phyloP scores from a whole-genome alignment of 2,113 vertebrate species.

The Zapus hudsonius region DNA sequence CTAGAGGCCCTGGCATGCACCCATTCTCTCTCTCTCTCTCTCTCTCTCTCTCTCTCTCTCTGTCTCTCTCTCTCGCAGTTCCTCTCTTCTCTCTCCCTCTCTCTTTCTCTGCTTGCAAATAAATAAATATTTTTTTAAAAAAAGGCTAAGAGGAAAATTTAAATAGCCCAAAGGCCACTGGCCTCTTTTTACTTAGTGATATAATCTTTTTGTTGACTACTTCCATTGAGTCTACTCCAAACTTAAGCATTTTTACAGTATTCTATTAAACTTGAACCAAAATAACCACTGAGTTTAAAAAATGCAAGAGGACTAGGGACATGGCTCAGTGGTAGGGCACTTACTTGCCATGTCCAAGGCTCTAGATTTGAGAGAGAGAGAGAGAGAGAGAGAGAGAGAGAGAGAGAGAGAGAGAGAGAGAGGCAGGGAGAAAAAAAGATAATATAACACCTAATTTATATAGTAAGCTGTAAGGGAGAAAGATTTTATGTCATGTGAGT shows the following conservation, averaged over 20 bases:
- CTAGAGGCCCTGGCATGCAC: no score
- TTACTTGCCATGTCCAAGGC: not conserved
- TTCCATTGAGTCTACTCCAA: not conserved
- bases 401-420: not conserved
- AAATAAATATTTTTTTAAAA: no score
- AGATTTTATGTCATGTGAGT: not conserved
- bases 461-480: not conserved
- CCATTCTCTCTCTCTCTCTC: no score
- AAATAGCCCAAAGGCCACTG: not conserved
- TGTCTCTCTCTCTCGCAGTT: no score
- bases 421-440: not conserved
- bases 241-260: not conserved
- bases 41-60: no score
- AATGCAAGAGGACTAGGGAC: not conserved
- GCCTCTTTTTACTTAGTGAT: not conserved
- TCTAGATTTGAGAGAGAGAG: not conserved
- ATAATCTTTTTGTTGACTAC: not conserved
- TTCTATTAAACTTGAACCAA: not conserved
- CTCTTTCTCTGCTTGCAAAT: no score
- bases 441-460: not conserved
- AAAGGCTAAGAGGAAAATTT: not conserved
- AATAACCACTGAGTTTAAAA: slow-evolving; percentile 3
- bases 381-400: not conserved
- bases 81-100: no score
- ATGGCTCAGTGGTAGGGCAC: not conserved